Conservation (phyloP, 1,140 invertebrate genomes). For the Drosophila bocki region DNA sequence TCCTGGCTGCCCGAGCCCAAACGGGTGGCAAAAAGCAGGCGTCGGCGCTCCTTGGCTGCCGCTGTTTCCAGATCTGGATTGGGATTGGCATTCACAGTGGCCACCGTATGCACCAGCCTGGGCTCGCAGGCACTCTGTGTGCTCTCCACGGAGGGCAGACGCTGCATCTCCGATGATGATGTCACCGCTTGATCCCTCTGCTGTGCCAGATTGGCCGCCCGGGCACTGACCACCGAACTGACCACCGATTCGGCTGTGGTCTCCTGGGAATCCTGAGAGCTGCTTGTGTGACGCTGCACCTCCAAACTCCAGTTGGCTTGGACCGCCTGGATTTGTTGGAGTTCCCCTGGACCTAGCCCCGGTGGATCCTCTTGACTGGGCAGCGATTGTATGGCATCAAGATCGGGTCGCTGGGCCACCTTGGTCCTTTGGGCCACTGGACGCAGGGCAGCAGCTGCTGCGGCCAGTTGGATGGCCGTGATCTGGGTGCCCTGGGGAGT, state of each 20-base stretch:
- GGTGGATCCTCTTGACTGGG: slow-evolving; percentile 65
- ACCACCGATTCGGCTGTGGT: slow-evolving; percentile 57
- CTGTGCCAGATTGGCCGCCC: slow-evolving; percentile 64
- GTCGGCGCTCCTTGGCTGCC: slow-evolving; percentile 76
- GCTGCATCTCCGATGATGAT: slow-evolving; percentile 47
- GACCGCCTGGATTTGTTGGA: slow-evolving; percentile 29
- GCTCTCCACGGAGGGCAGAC: slow-evolving; percentile 71
- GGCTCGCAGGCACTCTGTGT: slow-evolving; percentile 73
- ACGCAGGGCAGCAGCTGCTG: slow-evolving; percentile 62
- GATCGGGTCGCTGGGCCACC: slow-evolving; percentile 59
- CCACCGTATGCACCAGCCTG: slow-evolving; percentile 66
- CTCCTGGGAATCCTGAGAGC: slow-evolving; percentile 79
- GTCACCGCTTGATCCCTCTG: slow-evolving; percentile 14
- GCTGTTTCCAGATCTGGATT: slow-evolving; percentile 47
- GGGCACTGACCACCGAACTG: slow-evolving; percentile 53
- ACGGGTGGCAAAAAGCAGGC: slow-evolving; percentile 85
- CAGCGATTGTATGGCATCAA: slow-evolving; percentile 80
- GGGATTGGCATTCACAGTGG: slow-evolving; percentile 57
- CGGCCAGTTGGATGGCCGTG: slow-evolving; percentile 64
- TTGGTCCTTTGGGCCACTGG: slow-evolving; percentile 56
- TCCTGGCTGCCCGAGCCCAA: slow-evolving; percentile 85
- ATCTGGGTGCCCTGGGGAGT: slow-evolving; percentile 41
- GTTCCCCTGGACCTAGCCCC: not conserved
- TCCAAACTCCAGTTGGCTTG: slow-evolving; percentile 74
- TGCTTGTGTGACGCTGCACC: slow-evolving; percentile 72